These are phyloP conservation scores for Corapipo altera DNA, from an alignment of 2,113 vertebrate species.

Conservation along the genomic window DNA sequence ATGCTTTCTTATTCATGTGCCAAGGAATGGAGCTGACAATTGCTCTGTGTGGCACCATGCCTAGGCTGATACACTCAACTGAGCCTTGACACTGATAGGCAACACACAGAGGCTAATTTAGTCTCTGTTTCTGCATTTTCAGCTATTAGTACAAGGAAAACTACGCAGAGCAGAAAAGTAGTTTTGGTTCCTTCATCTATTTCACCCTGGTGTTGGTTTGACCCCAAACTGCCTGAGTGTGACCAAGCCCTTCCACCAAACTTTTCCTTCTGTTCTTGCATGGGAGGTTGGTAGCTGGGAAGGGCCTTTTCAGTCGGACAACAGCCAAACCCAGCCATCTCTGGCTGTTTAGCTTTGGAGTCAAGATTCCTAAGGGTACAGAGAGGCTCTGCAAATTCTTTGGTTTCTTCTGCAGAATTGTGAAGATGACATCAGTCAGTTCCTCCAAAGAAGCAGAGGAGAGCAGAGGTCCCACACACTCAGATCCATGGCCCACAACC, in stretches of 20 bases:
- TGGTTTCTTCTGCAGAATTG: neutral
- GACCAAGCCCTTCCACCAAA: neutral
- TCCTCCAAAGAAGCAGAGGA: neutral
- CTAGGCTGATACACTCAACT: neutral
- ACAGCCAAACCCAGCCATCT: neutral
- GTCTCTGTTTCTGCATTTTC: neutral
- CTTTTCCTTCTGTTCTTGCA: neutral
- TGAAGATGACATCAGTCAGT: neutral
- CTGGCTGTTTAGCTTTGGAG: neutral
- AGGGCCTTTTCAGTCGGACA: neutral
- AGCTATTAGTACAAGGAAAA: neutral
- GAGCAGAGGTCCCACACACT: neutral
- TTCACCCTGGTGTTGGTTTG: neutral
- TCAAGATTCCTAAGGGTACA: neutral
- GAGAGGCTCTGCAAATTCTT: neutral
- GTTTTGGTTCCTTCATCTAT: neutral
- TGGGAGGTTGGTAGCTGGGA: neutral
- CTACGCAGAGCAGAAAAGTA: neutral
- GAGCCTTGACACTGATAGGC: neutral
- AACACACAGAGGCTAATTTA: neutral
- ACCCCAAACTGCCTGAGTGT: neutral
- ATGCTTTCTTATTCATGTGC: neutral
- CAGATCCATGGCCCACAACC: neutral
- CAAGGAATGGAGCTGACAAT: neutral
- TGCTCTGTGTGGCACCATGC: rapidly evolving